phyloP scores from a whole-genome alignment of 2,113 vertebrate species.

The Verasper variegatus region DNA sequence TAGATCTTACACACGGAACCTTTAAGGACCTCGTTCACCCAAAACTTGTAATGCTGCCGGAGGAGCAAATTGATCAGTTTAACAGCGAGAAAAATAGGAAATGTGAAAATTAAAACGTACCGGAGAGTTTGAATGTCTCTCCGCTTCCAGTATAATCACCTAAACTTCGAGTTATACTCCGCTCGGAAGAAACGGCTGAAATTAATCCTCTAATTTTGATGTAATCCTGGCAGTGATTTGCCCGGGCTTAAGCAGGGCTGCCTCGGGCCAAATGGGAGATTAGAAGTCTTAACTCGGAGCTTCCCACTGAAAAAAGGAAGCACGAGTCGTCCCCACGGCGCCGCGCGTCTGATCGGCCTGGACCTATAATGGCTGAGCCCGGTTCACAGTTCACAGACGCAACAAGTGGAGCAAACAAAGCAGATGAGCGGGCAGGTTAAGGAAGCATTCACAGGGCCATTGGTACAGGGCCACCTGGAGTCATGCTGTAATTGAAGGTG shows the following conservation, averaged over 20 bases:
- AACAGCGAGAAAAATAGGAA: neutral
- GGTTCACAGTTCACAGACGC: constrained; percentile 36
- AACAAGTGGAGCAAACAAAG: constrained; percentile 37
- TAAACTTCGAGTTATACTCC: constrained; percentile 18
- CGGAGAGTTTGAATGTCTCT: neutral
- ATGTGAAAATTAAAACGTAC: neutral
- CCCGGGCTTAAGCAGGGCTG: constrained; percentile 34
- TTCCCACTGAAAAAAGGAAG: constrained; percentile 14
- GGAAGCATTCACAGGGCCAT: constrained; percentile 33
- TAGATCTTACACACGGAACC: no score
- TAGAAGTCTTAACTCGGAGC: constrained; percentile 46
- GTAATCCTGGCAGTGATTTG: constrained; percentile 52
- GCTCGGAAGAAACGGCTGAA: constrained; percentile 20
- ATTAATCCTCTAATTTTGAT: constrained; percentile 63
- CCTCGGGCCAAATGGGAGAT: constrained; percentile 51
- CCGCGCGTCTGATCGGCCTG: constrained; percentile 14
- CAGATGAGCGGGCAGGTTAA: constrained; percentile 50
- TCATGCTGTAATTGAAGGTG: constrained; percentile 62
- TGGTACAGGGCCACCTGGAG: constrained; percentile 30
- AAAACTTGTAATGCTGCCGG: no score
- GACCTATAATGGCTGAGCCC: neutral
- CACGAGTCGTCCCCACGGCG: constrained; percentile 11
- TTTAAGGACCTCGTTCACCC: no score
- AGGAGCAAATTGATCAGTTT: neutral
- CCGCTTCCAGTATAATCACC: constrained; percentile 14